Conservation (phyloP, 2,797 vertebrate genomes). For the Trachurus trachurus region DNA sequence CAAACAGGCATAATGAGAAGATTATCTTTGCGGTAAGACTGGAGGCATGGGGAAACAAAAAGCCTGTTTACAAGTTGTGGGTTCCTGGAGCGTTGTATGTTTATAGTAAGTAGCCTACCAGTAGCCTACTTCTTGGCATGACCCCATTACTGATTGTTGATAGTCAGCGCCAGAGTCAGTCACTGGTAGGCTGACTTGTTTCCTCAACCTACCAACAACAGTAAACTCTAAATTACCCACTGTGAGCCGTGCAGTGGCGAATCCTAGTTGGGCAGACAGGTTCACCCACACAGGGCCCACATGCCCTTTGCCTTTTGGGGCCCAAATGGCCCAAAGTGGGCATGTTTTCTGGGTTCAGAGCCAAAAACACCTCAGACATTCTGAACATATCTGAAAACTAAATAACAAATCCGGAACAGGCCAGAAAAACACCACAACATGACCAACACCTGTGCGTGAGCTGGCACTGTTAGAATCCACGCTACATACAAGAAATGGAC, state of each 20-base stretch:
- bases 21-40: neutral
- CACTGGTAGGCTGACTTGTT: neutral
- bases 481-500: neutral
- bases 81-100: no score
- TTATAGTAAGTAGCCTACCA: neutral
- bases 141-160: neutral
- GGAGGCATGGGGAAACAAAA: neutral
- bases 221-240: no score
- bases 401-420: conserved; percentile 13
- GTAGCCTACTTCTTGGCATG: neutral
- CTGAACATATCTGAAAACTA: neutral
- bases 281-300: no score
- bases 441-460: neutral
- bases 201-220: neutral
- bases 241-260: no score
- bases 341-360: no score
- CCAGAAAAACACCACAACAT: neutral
- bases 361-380: neutral
- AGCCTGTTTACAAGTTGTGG: neutral
- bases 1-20: neutral
- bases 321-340: no score
- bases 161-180: neutral
- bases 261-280: no score
- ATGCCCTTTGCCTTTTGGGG: no score
- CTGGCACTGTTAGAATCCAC: neutral